These are phyloP conservation scores for Stenchaetothrips biformis DNA, from an alignment of 2,888 invertebrate species.

Conservation along the genomic window DNA sequence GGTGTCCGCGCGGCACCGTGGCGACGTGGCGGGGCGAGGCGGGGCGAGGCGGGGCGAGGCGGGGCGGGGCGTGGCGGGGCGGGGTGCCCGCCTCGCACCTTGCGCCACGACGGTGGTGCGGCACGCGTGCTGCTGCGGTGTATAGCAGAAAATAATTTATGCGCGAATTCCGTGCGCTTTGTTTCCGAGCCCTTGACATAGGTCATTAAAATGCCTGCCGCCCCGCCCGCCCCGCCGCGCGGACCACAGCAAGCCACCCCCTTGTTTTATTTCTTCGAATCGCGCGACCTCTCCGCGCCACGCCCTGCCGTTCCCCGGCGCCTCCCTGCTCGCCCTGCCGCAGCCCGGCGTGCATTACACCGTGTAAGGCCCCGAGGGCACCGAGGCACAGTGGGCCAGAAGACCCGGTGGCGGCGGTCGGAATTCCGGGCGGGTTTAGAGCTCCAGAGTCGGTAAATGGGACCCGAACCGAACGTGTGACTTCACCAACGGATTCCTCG, in stretches of 20 bases:
- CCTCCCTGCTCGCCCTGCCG: neutral
- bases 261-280: conserved; percentile 3
- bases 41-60: neutral
- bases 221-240: neutral
- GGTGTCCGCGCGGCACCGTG: neutral
- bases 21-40: neutral
- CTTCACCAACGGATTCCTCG: no score
- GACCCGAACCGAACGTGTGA: no score
- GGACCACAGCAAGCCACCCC: neutral
- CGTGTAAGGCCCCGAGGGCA: no score
- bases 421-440: no score
- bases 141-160: conserved; percentile 8
- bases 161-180: conserved; percentile 1
- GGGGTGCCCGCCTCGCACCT: neutral
- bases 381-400: no score
- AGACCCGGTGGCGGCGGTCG: no score
- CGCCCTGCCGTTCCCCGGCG: neutral
- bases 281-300: neutral
- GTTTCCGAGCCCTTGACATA: neutral
- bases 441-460: no score
- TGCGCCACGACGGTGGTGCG: neutral
- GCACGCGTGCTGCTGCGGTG: neutral
- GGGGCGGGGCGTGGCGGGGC: neutral
- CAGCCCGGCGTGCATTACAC: no score
- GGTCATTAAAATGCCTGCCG: conserved; percentile 16